Evolutionary conservation across 2,797 vertebrate genomes (phyloP).

Genomic region (Etheostoma perlongum): DNA sequence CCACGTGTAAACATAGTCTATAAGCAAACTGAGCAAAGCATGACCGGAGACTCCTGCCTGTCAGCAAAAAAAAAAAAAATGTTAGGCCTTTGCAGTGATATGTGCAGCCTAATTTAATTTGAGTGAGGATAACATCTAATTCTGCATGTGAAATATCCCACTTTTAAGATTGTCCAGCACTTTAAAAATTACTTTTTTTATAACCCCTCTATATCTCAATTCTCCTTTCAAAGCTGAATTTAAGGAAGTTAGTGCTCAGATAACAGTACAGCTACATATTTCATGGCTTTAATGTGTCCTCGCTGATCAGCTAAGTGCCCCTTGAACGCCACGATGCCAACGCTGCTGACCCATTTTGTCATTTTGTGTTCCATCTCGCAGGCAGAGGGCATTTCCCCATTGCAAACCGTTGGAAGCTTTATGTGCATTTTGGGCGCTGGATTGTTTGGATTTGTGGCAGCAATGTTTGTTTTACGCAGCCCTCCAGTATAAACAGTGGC

Average conservation of each 20-base stretch:
- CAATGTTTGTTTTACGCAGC: slow-evolving; percentile 55
- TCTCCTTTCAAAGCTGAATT: slow-evolving; percentile 58
- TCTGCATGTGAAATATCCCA: slow-evolving; percentile 66
- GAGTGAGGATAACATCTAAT: slow-evolving; percentile 71
- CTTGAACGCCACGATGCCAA: slow-evolving; percentile 36
- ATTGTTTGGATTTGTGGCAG: slow-evolving; percentile 57
- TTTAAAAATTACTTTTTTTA: slow-evolving; percentile 70
- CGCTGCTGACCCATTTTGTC: slow-evolving; percentile 55
- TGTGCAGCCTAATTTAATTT: slow-evolving; percentile 74
- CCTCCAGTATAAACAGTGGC: slow-evolving; percentile 38
- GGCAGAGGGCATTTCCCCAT: slow-evolving; percentile 25
- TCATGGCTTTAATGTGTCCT: slow-evolving; percentile 64
- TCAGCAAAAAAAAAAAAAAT: slow-evolving; percentile 56
- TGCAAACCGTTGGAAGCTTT: slow-evolving; percentile 35
- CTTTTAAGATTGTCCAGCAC: slow-evolving; percentile 67
- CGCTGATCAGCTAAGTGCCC: slow-evolving; percentile 50
- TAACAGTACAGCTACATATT: slow-evolving; percentile 58
- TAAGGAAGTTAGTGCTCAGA: slow-evolving; percentile 59
- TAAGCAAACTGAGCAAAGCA: slow-evolving; percentile 40
- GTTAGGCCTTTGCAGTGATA: slow-evolving; percentile 30
- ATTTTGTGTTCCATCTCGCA: slow-evolving; percentile 26
- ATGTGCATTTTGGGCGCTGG: slow-evolving; percentile 51
- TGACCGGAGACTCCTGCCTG: slow-evolving; percentile 43
- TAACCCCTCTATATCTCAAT: slow-evolving; percentile 54
- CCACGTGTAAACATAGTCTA: too few relatives aligned